Conservation (phyloP, 2,888 invertebrate species). For the Sphaeridia pumilis region DNA sequence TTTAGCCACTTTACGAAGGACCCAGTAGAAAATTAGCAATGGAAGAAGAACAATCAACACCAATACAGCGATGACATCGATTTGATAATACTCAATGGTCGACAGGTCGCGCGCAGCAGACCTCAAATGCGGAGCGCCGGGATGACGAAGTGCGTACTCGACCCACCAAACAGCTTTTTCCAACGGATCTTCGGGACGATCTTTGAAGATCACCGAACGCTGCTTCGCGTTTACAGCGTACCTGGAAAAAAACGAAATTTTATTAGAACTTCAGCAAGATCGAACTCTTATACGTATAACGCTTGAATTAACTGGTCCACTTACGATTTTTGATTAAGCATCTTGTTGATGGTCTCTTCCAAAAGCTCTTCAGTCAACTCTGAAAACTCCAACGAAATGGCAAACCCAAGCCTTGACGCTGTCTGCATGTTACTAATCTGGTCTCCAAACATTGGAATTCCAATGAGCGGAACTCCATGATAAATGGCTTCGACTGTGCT, state of each 20-base stretch:
- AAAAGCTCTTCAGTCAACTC: conserved; percentile 44
- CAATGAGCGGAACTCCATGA: conserved; percentile 53
- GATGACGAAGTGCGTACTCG: conserved; percentile 22
- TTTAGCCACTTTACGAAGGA: too few species aligned
- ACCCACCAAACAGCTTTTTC: conserved; percentile 20
- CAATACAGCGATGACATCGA: conserved; percentile 27
- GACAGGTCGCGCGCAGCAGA: conserved; percentile 29
- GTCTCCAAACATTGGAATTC: conserved; percentile 47
- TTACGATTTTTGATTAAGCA: too few species aligned
- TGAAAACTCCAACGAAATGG: conserved; percentile 44
- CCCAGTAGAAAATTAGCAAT: background rate
- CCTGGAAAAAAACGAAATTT: too few species aligned
- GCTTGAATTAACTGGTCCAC: too few species aligned
- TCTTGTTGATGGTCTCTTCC: conserved; percentile 23
- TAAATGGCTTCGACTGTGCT: conserved; percentile 56
- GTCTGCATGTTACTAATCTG: conserved; percentile 50
- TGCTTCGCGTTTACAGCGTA: conserved; percentile 11
- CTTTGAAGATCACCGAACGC: conserved; percentile 17
- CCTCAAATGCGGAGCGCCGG: conserved; percentile 34
- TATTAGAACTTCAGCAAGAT: background rate
- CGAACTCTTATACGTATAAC: background rate
- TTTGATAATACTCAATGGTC: conserved; percentile 27
- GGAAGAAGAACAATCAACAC: background rate
- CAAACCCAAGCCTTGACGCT: conserved; percentile 47
- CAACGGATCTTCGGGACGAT: conserved; percentile 14